phyloP scores from a whole-genome alignment of 2,797 vertebrate genomes.

The Poeciliopsis turneri region DNA sequence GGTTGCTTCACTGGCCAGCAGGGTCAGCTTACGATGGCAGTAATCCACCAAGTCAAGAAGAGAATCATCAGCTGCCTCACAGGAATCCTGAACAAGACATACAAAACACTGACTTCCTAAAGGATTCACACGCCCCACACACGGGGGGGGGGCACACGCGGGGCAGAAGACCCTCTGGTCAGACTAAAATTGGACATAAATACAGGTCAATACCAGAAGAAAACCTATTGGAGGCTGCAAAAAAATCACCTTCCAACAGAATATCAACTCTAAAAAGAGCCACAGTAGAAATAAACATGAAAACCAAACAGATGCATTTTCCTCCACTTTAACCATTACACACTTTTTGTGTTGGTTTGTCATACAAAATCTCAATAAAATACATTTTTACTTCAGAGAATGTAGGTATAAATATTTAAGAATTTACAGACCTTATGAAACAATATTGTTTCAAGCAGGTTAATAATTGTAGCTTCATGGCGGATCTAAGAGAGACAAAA shows the following conservation, averaged over 20 bases:
- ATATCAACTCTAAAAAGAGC: neutral
- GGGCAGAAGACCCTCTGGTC: neutral
- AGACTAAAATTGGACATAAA: neutral
- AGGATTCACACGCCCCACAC: neutral
- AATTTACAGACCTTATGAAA: constrained; percentile 87
- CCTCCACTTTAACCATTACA: neutral
- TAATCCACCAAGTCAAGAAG: constrained; percentile 94
- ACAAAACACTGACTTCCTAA: neutral
- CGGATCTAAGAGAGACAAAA: constrained; percentile 81
- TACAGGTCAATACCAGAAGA: neutral
- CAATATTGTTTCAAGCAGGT: constrained; percentile 93
- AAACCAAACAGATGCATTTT: neutral
- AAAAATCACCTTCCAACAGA: neutral
- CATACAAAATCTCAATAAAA: neutral
- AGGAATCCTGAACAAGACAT: constrained; percentile 85
- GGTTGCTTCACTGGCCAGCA: constrained; percentile 79
- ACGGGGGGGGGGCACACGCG: too few species aligned
- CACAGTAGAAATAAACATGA: neutral
- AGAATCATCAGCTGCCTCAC: constrained; percentile 88
- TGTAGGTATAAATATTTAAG: neutral
- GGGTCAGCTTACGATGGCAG: constrained; percentile 91
- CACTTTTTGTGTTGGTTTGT: neutral
- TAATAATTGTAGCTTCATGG: constrained; percentile 94
- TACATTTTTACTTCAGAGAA: neutral
- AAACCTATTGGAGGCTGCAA: neutral